Evolutionary conservation across 92 coral and sea anemone genomes (phyloP), one percentile per base, ranked within the genome.

Genomic region (Zoanthus sansibaricus): DNA sequence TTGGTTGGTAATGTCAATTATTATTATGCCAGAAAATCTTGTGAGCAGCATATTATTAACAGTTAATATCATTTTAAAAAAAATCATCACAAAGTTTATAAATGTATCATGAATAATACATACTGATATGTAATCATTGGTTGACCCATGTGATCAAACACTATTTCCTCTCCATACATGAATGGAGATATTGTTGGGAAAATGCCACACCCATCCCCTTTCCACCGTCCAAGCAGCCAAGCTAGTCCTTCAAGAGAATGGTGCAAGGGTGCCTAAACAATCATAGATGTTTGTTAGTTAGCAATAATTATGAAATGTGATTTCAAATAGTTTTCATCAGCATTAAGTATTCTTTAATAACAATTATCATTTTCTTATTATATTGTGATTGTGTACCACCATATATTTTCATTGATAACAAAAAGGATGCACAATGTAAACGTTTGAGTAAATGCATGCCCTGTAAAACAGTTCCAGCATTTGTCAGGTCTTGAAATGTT

Each of bases 201-300:
- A 9, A 80, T 79, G 6, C 99, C 99, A 91, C 97, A 90, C 30
- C 99, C 99, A 79, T 95, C 90, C n/a, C 98, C 99, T 59, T 82
- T 84, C 99, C 99, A 97, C 78, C 86, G 91, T 37, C 99, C 99
- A 82, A 97, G 69, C 61, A 97, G 31, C 99, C 99, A 97, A 31
- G 97, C 92, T 66, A 97, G 90, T 67, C 92, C 84, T 71, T 51
- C 46, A 4, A 94, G 91, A 18, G 96, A 91, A 61, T 75, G 86
- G 74, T 92, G 95, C 8, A 94, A 82, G 45, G 95, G 83, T 56
- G 90, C 88, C 95, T 92, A 46, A 44, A 83, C 44, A 62, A 21
- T 21, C n/a, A 84, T 21, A n/a, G 42, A 62, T 45, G 14, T 17
- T 32, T 46, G 49, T 66, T 70, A 46, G 64, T 44, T 9, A n/a